phyloP scores from a whole-genome alignment of 2,888 invertebrate species.

The Flexamia atlantica region DNA sequence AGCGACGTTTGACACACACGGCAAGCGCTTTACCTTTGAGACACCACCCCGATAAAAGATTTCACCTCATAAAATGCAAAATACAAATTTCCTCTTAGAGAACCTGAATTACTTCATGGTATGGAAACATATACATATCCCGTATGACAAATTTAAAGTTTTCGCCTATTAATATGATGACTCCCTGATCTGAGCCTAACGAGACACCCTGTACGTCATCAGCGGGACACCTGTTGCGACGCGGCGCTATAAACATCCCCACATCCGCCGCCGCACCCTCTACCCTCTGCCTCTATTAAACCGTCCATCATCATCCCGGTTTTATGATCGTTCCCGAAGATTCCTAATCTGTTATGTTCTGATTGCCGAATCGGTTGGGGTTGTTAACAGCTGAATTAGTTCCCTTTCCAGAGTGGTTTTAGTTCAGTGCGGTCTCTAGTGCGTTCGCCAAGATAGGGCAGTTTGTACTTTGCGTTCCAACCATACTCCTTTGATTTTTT shows the following conservation, averaged over 20 bases:
- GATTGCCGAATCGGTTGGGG: conserved; percentile 4
- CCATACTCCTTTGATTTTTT: too few species aligned
- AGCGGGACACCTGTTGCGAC: conserved; percentile 2
- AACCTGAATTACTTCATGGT: too few species aligned
- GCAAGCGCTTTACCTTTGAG: too few species aligned
- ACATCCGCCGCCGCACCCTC: conserved; percentile 61
- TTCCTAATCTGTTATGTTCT: conserved; percentile 4
- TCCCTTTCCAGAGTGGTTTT: neutral
- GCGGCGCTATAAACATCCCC: neutral
- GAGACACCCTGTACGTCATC: conserved; percentile 2
- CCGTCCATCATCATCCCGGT: conserved; percentile 21
- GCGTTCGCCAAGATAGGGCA: too few species aligned
- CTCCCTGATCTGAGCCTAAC: neutral
- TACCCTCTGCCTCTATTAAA: conserved; percentile 61
- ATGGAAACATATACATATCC: too few species aligned
- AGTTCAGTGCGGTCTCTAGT: neutral
- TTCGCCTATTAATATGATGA: too few species aligned
- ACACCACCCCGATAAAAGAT: too few species aligned
- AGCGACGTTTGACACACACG: too few species aligned
- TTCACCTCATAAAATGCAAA: too few species aligned
- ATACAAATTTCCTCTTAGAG: too few species aligned
- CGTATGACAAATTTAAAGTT: too few species aligned
- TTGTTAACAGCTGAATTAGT: neutral
- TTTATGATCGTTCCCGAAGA: conserved; percentile 29
- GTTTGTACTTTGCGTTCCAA: too few species aligned